These are phyloP conservation scores for Drosophila nigricruria DNA, from an alignment of 2,888 invertebrate species.

Conservation along the genomic window DNA sequence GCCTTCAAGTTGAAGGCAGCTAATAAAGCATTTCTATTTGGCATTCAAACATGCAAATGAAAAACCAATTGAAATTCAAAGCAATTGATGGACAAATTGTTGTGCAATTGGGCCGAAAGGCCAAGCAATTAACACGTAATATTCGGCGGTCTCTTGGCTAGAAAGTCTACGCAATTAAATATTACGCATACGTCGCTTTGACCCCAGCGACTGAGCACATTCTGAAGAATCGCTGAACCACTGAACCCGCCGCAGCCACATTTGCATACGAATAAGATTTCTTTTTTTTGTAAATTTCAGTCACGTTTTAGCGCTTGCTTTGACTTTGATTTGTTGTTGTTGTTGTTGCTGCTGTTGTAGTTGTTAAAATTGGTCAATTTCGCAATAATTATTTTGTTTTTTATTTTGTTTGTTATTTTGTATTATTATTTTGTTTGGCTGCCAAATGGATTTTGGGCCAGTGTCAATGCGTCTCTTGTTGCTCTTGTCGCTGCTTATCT, in stretches of 20 bases:
- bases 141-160: constrained; percentile 4
- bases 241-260: neutral
- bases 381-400: constrained; percentile 70
- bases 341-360: constrained; percentile 16
- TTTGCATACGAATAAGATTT: constrained; percentile 28
- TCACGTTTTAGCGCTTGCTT: constrained; percentile 63
- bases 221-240: constrained; percentile 34
- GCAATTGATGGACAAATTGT: constrained; percentile 54
- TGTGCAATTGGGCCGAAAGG: constrained; percentile 47
- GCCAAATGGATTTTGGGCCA: constrained; percentile 74
- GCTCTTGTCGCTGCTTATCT: constrained; percentile 25
- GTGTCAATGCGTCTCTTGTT: constrained; percentile 60
- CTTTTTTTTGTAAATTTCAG: constrained; percentile 50
- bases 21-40: constrained; percentile 59
- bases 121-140: constrained; percentile 31
- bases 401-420: constrained; percentile 16
- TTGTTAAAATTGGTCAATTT: constrained; percentile 69
- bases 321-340: constrained; percentile 33
- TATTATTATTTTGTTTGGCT: constrained; percentile 51
- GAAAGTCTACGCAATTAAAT: constrained; percentile 34
- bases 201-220: constrained; percentile 57
- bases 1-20: constrained; percentile 69
- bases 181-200: constrained; percentile 60
- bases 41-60: constrained; percentile 61
- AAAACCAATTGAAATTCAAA: constrained; percentile 69